A percentile compares a stretch with the other conserved stretches of the same genome.
These are phyloP conservation scores for Synergus laeviventris DNA, from an alignment of 2,888 invertebrate species.

Conservation along the genomic window DNA sequence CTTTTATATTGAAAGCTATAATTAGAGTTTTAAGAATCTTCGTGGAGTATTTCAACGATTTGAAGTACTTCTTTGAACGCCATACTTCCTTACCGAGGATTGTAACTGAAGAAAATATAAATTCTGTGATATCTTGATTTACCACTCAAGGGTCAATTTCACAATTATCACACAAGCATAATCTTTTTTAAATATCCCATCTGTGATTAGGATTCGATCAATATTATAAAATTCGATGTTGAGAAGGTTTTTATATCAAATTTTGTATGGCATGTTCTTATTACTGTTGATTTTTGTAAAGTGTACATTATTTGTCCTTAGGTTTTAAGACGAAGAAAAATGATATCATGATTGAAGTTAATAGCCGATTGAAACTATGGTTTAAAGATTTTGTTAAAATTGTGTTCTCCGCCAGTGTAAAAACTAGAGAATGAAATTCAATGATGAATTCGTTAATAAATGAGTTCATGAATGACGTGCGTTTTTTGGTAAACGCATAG, in stretches of 20 bases:
- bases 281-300: neutral
- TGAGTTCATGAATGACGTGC: slow-evolving; percentile 20
- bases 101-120: neutral
- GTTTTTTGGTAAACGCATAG: slow-evolving; percentile 53
- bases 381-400: neutral
- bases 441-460: slow-evolving; percentile 42
- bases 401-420: neutral
- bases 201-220: neutral
- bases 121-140: slow-evolving; percentile 32
- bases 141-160: neutral
- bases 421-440: slow-evolving; percentile 6
- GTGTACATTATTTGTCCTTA: neutral
- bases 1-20: neutral
- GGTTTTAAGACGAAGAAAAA: neutral
- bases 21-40: neutral
- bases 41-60: neutral
- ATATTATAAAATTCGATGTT: neutral
- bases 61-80: neutral
- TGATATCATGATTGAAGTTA: neutral
- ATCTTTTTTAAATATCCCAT: neutral
- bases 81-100: neutral
- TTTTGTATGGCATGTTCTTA: neutral
- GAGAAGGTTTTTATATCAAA: neutral
- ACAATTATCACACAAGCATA: neutral
- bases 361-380: too few relatives aligned